These are phyloP conservation scores for Microplitis manilae DNA, from an alignment of 2,888 invertebrate species.

Conservation along the genomic window DNA sequence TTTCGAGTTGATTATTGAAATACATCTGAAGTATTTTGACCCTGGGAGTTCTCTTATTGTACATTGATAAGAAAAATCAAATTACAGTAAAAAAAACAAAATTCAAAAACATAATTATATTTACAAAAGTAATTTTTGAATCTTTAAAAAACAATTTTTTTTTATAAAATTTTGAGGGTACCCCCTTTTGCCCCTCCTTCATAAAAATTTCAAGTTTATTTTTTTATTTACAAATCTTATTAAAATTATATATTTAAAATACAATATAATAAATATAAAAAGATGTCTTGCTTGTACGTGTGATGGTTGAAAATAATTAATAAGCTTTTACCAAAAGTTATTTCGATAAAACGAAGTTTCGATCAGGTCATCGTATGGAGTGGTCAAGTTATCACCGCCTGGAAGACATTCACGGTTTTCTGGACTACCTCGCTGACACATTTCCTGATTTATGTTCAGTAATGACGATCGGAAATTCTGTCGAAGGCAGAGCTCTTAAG, in stretches of 20 bases:
- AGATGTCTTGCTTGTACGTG: not conserved
- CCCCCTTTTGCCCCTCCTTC: no score
- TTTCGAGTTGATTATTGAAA: no score
- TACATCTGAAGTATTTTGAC: no score
- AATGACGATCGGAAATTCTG: conserved; percentile 81
- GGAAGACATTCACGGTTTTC: conserved; percentile 79
- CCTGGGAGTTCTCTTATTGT: no score
- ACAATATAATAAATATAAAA: not conserved
- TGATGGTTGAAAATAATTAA: not conserved
- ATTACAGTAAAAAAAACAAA: no score
- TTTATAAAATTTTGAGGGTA: no score
- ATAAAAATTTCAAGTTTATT: no score
- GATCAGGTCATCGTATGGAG: conserved; percentile 77
- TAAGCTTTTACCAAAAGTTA: not conserved
- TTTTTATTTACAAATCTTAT: not conserved
- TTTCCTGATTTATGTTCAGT: conserved; percentile 83
- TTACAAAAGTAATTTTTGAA: no score
- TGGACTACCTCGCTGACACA: conserved; percentile 80
- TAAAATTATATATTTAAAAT: not conserved
- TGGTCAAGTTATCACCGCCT: conserved; percentile 86
- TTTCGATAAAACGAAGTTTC: conserved; percentile 15
- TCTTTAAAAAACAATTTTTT: no score
- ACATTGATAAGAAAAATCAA: no score
- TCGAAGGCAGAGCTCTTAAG: conserved; percentile 83
- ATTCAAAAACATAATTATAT: no score